Percentiles rank a stretch among this genome's conserved stretches.
Conservation (phyloP, 2,888 invertebrate species). For the Lochmaea capreae region DNA sequence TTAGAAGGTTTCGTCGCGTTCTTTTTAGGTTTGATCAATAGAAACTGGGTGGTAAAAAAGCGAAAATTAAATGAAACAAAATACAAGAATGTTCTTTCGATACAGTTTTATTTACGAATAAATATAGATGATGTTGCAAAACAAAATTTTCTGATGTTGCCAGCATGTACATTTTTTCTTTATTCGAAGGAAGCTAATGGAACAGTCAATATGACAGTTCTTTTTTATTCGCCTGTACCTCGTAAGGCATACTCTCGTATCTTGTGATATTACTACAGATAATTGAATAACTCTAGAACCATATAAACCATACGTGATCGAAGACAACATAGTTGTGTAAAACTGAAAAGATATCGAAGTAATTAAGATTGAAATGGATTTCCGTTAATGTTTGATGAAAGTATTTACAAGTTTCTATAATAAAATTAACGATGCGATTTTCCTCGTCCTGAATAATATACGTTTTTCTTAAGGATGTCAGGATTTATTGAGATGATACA, state of each 20-base stretch:
- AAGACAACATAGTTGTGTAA: neutral
- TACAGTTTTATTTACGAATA: neutral
- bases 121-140: too few species aligned
- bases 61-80: neutral
- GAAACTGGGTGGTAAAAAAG: neutral
- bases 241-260: too few species aligned
- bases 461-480: slow-evolving; percentile 8
- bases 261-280: too few species aligned
- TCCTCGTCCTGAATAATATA: slow-evolving; percentile 19
- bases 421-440: slow-evolving; percentile 20
- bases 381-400: slow-evolving; percentile 26
- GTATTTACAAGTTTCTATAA: slow-evolving; percentile 14
- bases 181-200: too few species aligned
- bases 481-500: slow-evolving; percentile 19
- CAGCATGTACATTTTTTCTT: too few species aligned
- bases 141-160: too few species aligned
- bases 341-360: neutral
- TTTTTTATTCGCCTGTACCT: too few species aligned
- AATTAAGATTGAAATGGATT: neutral
- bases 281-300: too few species aligned
- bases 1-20: neutral
- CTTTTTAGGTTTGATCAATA: neutral
- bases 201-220: too few species aligned
- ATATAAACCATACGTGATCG: too few species aligned
- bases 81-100: neutral